phyloP scores from a whole-genome alignment of 2,888 invertebrate genomes.

The Latheticus oryzae region DNA sequence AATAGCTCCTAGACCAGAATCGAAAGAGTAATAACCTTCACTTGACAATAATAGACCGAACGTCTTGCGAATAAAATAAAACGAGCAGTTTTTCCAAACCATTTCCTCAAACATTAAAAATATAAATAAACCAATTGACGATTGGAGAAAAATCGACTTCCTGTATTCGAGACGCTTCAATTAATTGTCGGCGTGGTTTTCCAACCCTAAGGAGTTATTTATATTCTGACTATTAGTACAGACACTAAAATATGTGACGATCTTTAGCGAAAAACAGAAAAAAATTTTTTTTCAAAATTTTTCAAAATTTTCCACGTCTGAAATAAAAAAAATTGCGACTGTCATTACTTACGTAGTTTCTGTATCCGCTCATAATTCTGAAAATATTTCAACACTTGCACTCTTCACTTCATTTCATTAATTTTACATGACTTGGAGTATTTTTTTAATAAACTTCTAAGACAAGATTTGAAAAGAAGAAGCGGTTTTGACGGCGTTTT shows the following conservation, averaged over 20 bases:
- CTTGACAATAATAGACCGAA: slow-evolving; percentile 36
- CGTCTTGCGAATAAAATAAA: slow-evolving; percentile 26
- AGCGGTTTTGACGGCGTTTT: too few relatives aligned
- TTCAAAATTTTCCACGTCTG: slow-evolving; percentile 1
- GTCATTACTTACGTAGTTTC: slow-evolving; percentile 54
- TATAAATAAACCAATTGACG: slow-evolving; percentile 12
- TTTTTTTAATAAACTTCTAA: too few relatives aligned
- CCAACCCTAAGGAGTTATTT: slow-evolving; percentile 36
- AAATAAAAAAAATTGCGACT: not conserved
- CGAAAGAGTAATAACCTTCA: slow-evolving; percentile 40
- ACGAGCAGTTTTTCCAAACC: slow-evolving; percentile 1
- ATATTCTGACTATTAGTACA: slow-evolving; percentile 39
- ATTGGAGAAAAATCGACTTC: slow-evolving; percentile 16
- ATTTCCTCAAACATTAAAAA: slow-evolving; percentile 8
- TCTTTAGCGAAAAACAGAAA: not conserved
- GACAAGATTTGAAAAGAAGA: too few relatives aligned
- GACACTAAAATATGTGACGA: slow-evolving; percentile 34
- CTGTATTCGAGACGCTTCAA: slow-evolving; percentile 10
- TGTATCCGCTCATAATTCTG: slow-evolving; percentile 54
- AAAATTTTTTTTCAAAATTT: slow-evolving; percentile 1
- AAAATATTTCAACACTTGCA: slow-evolving; percentile 35
- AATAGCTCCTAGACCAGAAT: slow-evolving; percentile 28
- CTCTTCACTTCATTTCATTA: slow-evolving; percentile 30
- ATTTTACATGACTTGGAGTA: slow-evolving; percentile 24
- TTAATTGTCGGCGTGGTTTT: too few relatives aligned